Evolutionary conservation across 2,888 invertebrate species (phyloP).

Genomic region (Coelinius sp.): DNA sequence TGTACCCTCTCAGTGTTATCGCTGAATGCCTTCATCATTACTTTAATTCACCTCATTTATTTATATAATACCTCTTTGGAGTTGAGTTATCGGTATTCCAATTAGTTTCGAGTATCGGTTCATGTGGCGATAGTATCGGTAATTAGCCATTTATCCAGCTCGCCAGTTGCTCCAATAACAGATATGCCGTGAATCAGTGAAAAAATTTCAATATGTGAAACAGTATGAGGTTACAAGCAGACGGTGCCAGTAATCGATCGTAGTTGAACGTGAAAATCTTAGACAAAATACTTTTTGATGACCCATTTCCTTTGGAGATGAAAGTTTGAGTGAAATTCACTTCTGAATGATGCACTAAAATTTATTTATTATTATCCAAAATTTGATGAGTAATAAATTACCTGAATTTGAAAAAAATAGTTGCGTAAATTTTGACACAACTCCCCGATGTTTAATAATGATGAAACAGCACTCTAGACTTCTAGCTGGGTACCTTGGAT

Average conservation of each 20-base stretch:
- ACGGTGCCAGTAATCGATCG: slow-evolving; percentile 27
- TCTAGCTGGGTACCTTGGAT: slow-evolving; percentile 48
- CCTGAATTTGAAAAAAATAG: no score
- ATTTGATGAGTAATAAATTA: no score
- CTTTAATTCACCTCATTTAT: neutral
- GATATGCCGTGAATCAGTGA: neutral
- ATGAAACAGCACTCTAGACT: slow-evolving; percentile 37
- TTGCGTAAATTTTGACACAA: neutral
- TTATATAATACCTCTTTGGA: slow-evolving; percentile 18
- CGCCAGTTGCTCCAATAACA: slow-evolving; percentile 39
- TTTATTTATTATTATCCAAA: no score
- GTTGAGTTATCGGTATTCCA: slow-evolving; percentile 54
- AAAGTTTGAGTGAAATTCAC: no score
- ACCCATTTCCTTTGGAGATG: neutral
- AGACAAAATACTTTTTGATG: neutral
- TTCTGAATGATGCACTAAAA: no score
- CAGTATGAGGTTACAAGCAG: neutral
- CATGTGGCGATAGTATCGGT: slow-evolving; percentile 39
- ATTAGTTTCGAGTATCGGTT: slow-evolving; percentile 62
- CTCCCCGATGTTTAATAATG: slow-evolving; percentile 26
- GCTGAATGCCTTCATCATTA: neutral
- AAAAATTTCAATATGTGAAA: neutral
- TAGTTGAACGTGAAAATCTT: neutral
- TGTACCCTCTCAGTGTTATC: neutral
- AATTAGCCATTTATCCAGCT: slow-evolving; percentile 65